Evolutionary conservation across 2,888 invertebrate species (phyloP), one percentile per base, ranked within the genome.

Genomic region (Amiota communis): DNA sequence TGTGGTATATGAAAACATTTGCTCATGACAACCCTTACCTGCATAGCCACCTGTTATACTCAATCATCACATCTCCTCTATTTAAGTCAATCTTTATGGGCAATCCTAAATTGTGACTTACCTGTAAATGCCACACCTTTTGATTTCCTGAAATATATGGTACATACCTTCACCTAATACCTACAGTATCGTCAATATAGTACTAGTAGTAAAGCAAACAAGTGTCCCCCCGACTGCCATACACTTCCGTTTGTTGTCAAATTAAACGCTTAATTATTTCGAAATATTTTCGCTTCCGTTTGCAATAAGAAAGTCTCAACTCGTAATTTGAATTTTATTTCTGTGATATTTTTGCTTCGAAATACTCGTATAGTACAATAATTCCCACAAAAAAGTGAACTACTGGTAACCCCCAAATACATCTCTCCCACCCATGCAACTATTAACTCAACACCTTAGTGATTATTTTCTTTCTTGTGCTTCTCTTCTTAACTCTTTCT

Each of bases 251-350:
- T 72, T 63, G 72, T 74, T 77, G 73, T 73, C 81, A 76, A 83
- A 79, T 83, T 80, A 78, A 83, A 77, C 79, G 75, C 78, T 79
- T 82, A 67, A 67, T 67, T 69, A 75, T 85, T 79, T 82, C 81
- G 67, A n/a, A 36, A 51, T 36, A 49, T 10, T 15, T 12, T 67
- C 81, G 77, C 75, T 74, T 72, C 72, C 76, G 63, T 36, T 73
- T 51, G 76, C 74, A 81, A 80, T 85, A 77, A 36, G 36, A 36
- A 36, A 78, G 78, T 70, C 79, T 69, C 36, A 4, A 36, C 36
- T 36, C 36, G 36, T 36, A 75, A 75, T 78, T 67, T 67, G 23
- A 49, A 67, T 17, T 67, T 67, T 47, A 61, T 10, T 17, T 65
- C 10, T 12, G 59, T 36, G 47, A 47, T 67, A 23, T 12, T 49